Conservation (phyloP, 2,113 vertebrate species). For the Gadus macrocephalus region DNA sequence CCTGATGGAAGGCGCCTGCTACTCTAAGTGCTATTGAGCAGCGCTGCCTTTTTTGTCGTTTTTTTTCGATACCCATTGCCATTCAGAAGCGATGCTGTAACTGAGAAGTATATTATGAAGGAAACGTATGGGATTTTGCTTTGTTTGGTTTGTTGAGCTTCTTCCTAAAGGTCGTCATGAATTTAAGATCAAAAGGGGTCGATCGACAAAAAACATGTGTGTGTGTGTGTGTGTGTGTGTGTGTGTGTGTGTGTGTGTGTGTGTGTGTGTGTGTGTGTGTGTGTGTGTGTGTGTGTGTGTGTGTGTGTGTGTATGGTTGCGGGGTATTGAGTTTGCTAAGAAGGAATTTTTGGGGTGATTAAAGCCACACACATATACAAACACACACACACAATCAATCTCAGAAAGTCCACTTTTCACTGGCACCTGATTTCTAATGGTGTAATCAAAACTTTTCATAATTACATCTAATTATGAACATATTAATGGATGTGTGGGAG, state of each 20-base stretch:
- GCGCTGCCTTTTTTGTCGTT: no score
- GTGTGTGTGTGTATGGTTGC: not conserved
- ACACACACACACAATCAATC: not conserved
- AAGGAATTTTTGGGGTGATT: not conserved
- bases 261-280: slow-evolving; percentile 1
- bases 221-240: not conserved
- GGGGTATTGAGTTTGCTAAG: not conserved
- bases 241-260: not conserved
- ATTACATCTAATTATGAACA: slow-evolving; percentile 49
- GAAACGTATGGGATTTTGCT: no score
- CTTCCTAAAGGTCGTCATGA: no score
- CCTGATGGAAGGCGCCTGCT: no score
- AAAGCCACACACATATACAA: not conserved
- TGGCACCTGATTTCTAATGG: slow-evolving; percentile 28
- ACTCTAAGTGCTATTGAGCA: no score
- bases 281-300: slow-evolving; percentile 2
- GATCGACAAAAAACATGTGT: not conserved
- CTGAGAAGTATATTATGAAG: no score
- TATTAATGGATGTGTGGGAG: slow-evolving; percentile 22
- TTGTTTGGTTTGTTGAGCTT: no score
- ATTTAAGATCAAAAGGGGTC: no score
- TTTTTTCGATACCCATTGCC: no score
- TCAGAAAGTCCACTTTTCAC: slow-evolving; percentile 31
- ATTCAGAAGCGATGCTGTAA: no score
- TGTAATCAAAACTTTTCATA: slow-evolving; percentile 31